Conservation (phyloP, 2,888 invertebrate species). For the Tetranychus truncatus region DNA sequence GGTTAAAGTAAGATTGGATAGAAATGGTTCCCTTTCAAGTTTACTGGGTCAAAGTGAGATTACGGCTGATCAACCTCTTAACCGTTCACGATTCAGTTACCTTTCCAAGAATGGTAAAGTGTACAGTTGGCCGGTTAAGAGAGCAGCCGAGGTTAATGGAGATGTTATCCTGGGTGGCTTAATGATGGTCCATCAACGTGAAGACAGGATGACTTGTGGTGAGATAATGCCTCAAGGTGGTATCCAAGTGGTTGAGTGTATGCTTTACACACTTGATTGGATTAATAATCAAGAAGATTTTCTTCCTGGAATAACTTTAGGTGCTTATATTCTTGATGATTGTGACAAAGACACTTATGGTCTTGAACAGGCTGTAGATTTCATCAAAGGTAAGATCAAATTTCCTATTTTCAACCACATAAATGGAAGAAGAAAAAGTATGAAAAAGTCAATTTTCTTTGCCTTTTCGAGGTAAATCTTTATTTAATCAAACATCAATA, state of each 20-base stretch:
- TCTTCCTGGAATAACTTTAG: conserved; percentile 57
- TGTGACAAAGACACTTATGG: conserved; percentile 92
- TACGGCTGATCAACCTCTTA: neutral
- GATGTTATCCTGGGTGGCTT: conserved; percentile 71
- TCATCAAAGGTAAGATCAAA: conserved; percentile 64
- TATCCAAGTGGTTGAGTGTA: conserved; percentile 61
- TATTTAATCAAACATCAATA: too few species aligned
- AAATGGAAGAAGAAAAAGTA: too few species aligned
- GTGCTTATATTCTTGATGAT: conserved; percentile 75
- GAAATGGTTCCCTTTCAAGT: too few species aligned
- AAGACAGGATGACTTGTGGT: conserved; percentile 69
- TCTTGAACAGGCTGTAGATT: conserved; percentile 83
- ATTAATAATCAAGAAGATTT: conserved; percentile 47
- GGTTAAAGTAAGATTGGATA: too few species aligned
- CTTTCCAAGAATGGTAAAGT: neutral
- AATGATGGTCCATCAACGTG: conserved; percentile 86
- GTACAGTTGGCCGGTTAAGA: conserved; percentile 48
- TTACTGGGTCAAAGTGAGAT: too few species aligned
- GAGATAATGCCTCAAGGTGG: conserved; percentile 80
- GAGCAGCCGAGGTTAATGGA: conserved; percentile 68
- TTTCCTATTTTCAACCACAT: too few species aligned
- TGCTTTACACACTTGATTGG: conserved; percentile 71
- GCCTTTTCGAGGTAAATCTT: too few species aligned
- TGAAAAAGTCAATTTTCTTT: too few species aligned
- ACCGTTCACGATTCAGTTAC: neutral